A percentile compares a stretch with the other conserved stretches of the same genome.
Conservation (phyloP, 2,797 vertebrate genomes). For the Aselliscus stoliczkanus region DNA sequence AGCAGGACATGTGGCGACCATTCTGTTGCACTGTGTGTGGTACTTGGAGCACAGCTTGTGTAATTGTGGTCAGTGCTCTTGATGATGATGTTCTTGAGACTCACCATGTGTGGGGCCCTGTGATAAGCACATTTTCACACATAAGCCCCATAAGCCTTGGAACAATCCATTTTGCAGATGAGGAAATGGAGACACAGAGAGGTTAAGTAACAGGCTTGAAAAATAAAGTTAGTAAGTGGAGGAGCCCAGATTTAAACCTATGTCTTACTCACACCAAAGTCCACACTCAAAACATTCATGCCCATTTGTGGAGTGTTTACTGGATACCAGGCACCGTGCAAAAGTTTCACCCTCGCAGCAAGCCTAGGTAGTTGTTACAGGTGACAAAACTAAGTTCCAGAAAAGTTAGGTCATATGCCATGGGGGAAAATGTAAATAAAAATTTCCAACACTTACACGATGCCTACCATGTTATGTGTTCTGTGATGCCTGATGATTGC, state of each 20-base stretch:
- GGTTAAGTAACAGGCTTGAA: background rate
- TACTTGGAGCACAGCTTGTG: background rate
- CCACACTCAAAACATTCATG: background rate
- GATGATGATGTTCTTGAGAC: background rate
- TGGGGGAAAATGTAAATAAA: background rate
- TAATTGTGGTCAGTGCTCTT: background rate
- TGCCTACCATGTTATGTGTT: background rate
- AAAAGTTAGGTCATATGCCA: background rate
- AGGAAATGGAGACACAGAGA: background rate
- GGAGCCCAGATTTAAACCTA: background rate
- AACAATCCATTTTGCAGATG: background rate
- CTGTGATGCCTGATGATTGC: too few relatives aligned
- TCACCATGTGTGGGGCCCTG: background rate
- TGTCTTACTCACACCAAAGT: background rate
- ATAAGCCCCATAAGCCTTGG: background rate
- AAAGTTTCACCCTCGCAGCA: background rate
- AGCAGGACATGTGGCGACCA: rapidly evolving
- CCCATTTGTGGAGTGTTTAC: background rate
- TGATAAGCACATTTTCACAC: background rate
- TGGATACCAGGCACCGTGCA: background rate
- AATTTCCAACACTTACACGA: too few relatives aligned
- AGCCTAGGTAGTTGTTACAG: background rate
- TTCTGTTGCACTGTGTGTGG: background rate
- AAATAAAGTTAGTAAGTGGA: background rate
- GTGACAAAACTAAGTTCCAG: background rate